phyloP scores from a whole-genome alignment of 2,113 vertebrate genomes.

The Nerophis lumbriciformis region DNA sequence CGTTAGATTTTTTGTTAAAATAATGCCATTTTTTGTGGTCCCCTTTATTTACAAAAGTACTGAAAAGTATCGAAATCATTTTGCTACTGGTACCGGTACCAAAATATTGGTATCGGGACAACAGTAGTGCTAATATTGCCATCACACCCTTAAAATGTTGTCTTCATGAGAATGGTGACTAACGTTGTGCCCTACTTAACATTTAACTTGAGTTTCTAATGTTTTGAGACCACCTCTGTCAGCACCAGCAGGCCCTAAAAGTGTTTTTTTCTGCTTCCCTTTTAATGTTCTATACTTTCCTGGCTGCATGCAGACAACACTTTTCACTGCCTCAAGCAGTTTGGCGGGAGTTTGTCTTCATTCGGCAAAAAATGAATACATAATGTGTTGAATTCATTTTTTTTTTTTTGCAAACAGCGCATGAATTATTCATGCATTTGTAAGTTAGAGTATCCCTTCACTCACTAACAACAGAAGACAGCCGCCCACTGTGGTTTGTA shows the following conservation, averaged over 20 bases:
- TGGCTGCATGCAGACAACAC: constrained; percentile 31
- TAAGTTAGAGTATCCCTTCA: constrained; percentile 21
- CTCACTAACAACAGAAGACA: constrained; percentile 11
- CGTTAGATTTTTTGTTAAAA: too few relatives aligned
- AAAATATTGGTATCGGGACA: too few relatives aligned
- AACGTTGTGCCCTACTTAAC: neutral
- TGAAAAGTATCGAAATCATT: too few relatives aligned
- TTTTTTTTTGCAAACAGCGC: constrained; percentile 3
- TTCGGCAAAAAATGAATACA: constrained; percentile 27
- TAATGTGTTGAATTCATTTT: constrained; percentile 20
- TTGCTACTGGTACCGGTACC: too few relatives aligned
- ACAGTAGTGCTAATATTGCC: neutral
- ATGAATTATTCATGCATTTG: constrained; percentile 43
- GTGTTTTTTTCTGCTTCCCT: constrained; percentile 18
- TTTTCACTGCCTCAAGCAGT: constrained; percentile 32
- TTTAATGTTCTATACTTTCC: constrained; percentile 31
- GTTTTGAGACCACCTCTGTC: constrained; percentile 5
- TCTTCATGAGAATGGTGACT: neutral
- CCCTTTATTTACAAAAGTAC: too few relatives aligned
- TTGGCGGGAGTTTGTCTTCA: constrained; percentile 28
- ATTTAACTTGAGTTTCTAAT: neutral
- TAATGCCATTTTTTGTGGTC: too few relatives aligned
- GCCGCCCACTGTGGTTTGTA: constrained; percentile 10
- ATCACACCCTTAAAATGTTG: neutral
- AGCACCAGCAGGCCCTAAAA: constrained; percentile 24